These are phyloP conservation scores for Montipora efflorescens DNA, from an alignment of 64 coral and sea anemone genomes.

Conservation along the genomic window DNA sequence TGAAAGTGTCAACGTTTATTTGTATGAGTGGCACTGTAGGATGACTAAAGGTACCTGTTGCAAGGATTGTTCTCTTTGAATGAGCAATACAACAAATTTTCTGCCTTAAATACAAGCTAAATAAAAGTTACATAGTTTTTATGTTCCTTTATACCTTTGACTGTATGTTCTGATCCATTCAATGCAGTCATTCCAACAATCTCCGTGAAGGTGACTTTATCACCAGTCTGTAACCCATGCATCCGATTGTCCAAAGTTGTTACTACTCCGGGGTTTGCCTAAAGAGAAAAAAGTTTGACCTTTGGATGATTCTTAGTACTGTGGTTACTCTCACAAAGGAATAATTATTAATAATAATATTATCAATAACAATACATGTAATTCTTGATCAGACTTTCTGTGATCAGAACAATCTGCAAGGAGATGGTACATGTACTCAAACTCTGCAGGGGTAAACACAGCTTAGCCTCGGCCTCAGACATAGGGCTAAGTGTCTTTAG, in stretches of 20 bases:
- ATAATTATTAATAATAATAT: too few species aligned
- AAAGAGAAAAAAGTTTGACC: neutral
- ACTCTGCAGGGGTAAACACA: too few species aligned
- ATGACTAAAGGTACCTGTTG: neutral
- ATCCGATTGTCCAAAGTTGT: slow-evolving; percentile 87
- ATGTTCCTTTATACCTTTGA: slow-evolving; percentile 24
- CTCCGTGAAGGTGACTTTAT: slow-evolving; percentile 80
- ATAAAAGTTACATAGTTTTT: neutral
- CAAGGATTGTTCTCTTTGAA: neutral
- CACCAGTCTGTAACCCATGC: slow-evolving; percentile 93
- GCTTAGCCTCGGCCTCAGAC: too few species aligned
- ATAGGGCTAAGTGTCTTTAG: too few species aligned
- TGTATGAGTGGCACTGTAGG: too few species aligned
- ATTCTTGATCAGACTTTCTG: too few species aligned
- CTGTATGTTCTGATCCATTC: slow-evolving; percentile 65
- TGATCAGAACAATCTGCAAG: too few species aligned
- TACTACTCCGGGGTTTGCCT: slow-evolving; percentile 90
- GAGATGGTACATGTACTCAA: too few species aligned
- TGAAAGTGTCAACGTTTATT: too few species aligned
- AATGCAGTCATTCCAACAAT: slow-evolving; percentile 85
- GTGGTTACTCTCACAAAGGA: too few species aligned
- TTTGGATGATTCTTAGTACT: too few species aligned
- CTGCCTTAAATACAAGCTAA: neutral
- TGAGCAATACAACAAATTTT: neutral
- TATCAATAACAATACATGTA: too few species aligned